These are phyloP conservation scores for Mactra quadrangularis DNA, from an alignment of 1,140 invertebrate species.

Conservation along the genomic window DNA sequence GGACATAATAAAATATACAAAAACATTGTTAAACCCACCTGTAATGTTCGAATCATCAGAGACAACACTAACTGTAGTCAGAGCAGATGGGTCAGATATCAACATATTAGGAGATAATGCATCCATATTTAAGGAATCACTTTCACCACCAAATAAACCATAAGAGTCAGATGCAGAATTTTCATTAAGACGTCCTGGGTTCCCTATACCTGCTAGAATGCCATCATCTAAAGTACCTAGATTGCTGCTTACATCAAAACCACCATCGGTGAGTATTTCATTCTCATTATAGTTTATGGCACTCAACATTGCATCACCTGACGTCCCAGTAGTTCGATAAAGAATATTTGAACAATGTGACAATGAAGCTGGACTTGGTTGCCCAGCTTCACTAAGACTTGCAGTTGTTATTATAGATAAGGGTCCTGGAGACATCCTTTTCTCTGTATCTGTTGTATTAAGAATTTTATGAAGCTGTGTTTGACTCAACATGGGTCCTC, in stretches of 20 bases:
- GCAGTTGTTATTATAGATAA: constrained; percentile 75
- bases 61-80: constrained; percentile 12
- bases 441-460: constrained; percentile 63
- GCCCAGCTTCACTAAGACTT: constrained; percentile 76
- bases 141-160: constrained; percentile 90
- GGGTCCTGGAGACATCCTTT: constrained; percentile 75
- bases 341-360: constrained; percentile 66
- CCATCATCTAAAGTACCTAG: constrained; percentile 81
- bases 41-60: constrained; percentile 56
- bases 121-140: constrained; percentile 82
- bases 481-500: constrained; percentile 58
- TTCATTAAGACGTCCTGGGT: constrained; percentile 68
- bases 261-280: constrained; percentile 82
- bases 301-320: constrained; percentile 84
- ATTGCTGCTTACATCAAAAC: constrained; percentile 80
- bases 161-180: constrained; percentile 81
- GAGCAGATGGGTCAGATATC: constrained; percentile 11
- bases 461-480: constrained; percentile 55
- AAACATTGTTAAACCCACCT: too few species aligned
- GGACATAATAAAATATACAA: too few species aligned
- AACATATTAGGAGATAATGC: constrained; percentile 88
- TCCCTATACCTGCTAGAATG: constrained; percentile 77
- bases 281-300: constrained; percentile 82
- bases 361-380: constrained; percentile 76
- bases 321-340: constrained; percentile 70